Conservation (phyloP, 2,113 vertebrate genomes). For the Spilogale gracilis region DNA sequence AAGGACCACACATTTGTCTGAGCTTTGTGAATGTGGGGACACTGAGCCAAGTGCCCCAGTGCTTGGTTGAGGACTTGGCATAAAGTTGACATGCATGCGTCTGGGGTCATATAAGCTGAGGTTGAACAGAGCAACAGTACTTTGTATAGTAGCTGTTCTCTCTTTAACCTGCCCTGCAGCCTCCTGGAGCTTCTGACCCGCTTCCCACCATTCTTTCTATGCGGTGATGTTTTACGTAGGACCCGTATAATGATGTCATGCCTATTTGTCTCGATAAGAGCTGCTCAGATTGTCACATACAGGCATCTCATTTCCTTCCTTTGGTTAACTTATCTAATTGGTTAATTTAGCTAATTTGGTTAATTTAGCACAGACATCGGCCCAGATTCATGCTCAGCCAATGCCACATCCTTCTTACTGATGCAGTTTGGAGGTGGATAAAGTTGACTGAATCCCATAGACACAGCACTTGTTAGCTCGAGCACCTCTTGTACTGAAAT, state of each 20-base stretch:
- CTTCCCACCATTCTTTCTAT: neutral
- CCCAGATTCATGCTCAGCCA: neutral
- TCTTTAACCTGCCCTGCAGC: neutral
- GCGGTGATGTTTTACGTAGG: neutral
- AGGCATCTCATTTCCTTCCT: neutral
- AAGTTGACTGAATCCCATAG: neutral
- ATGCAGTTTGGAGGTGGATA: neutral
- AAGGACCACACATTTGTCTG: neutral
- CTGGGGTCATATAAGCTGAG: neutral
- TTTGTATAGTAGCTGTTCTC: neutral
- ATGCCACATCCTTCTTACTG: neutral
- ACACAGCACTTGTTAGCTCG: neutral
- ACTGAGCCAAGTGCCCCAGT: neutral
- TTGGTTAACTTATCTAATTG: neutral
- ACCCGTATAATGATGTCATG: neutral
- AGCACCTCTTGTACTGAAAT: neutral
- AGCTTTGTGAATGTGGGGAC: neutral
- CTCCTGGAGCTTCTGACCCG: neutral
- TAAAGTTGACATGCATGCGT: accelerated
- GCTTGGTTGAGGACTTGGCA: neutral
- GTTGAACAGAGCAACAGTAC: neutral
- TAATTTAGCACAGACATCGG: neutral
- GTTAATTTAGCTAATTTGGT: neutral
- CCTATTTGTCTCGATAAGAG: neutral
- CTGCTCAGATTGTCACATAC: neutral